Percentiles rank a stretch among this genome's conserved stretches.
Evolutionary conservation across 2,888 invertebrate genomes (phyloP).

Genomic region (Aphidoletes aphidimyza): DNA sequence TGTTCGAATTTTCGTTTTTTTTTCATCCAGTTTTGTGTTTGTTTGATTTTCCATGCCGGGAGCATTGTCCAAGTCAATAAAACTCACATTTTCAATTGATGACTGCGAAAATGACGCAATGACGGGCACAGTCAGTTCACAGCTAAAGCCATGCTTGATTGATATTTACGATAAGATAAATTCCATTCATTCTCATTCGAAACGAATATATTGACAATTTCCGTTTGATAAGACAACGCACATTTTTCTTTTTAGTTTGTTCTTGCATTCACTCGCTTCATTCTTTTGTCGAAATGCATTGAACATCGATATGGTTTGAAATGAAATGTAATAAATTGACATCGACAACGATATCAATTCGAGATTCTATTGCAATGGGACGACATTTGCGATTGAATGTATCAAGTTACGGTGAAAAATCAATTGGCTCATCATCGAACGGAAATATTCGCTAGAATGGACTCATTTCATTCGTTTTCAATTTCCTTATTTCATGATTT

Average conservation of each 20-base stretch:
- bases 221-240: conserved; percentile 46
- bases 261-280: background rate
- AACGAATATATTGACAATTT: conserved; percentile 40
- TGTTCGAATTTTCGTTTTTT: background rate
- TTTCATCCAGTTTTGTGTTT: background rate
- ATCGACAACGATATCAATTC: conserved; percentile 4
- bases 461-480: background rate
- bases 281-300: background rate
- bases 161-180: conserved; percentile 45
- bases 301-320: background rate
- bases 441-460: background rate
- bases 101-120: no score
- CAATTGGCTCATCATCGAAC: background rate
- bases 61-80: conserved; percentile 18
- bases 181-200: conserved; percentile 39
- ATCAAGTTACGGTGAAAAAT: background rate
- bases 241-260: background rate
- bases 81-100: conserved; percentile 3
- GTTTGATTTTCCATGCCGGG: background rate
- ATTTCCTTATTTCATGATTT: background rate
- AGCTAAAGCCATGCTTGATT: conserved; percentile 15
- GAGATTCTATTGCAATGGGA: background rate
- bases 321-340: background rate
- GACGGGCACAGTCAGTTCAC: background rate
- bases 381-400: conserved; percentile 27